Conservation (phyloP, 2,888 invertebrate species). For the Polydrusus pterygomalis region DNA sequence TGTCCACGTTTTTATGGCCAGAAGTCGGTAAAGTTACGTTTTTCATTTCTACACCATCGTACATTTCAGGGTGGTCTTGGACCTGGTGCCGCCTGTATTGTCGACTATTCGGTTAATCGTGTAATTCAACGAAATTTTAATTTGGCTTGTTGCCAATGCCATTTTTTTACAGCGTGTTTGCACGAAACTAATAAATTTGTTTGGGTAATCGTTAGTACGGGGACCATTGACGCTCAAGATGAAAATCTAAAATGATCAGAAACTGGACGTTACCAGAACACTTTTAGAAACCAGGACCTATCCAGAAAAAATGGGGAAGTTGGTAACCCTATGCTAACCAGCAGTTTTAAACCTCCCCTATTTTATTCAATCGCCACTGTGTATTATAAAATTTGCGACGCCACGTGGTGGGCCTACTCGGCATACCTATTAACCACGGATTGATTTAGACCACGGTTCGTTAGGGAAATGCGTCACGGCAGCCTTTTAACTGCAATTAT, state of each 20-base stretch:
- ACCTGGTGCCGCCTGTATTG: constrained; percentile 20
- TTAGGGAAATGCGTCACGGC: constrained; percentile 18
- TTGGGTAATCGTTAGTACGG: too few relatives aligned
- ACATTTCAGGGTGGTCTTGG: constrained; percentile 24
- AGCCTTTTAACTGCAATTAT: neutral
- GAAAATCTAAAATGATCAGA: too few relatives aligned
- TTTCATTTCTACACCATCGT: constrained; percentile 1
- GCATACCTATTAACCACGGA: constrained; percentile 20
- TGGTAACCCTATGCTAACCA: too few relatives aligned
- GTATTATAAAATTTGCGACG: neutral
- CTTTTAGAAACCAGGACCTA: too few relatives aligned
- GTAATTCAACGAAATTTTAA: constrained; percentile 39
- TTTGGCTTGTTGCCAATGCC: constrained; percentile 35
- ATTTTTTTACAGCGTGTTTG: constrained; percentile 38
- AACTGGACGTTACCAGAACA: too few relatives aligned
- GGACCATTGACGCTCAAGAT: too few relatives aligned
- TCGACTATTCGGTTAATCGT: constrained; percentile 29
- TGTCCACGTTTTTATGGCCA: neutral
- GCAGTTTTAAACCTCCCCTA: too few relatives aligned
- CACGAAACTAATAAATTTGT: constrained; percentile 28
- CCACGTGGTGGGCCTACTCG: constrained; percentile 11
- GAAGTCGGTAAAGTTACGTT: neutral
- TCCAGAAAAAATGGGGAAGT: too few relatives aligned
- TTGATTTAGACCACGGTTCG: too few relatives aligned
- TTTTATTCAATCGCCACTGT: neutral